Evolutionary conservation across 35 echinoderm and acorn worm species (phyloP).

Genomic region (Strongylocentrotus purpuratus): DNA sequence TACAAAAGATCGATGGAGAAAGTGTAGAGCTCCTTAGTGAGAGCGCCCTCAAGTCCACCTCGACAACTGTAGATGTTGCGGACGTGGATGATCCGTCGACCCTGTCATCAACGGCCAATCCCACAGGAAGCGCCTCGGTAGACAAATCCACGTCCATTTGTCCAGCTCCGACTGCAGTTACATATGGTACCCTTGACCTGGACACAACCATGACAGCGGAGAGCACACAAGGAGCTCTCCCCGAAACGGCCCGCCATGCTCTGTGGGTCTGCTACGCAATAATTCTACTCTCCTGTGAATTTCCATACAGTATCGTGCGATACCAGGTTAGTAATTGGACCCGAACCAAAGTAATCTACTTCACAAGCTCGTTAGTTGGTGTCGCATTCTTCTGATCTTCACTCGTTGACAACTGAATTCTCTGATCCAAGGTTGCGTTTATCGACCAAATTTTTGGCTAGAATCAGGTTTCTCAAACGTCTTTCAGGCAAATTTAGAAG

Average conservation of each 20-base stretch:
- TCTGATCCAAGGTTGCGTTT: too few species aligned
- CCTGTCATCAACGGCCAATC: neutral
- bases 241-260: neutral
- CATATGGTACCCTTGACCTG: neutral
- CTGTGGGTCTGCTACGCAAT: neutral
- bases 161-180: neutral
- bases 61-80: neutral
- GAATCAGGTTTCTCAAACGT: too few species aligned
- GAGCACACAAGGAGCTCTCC: neutral
- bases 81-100: neutral
- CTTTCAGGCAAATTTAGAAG: too few species aligned
- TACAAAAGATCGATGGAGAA: neutral
- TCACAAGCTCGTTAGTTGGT: too few species aligned
- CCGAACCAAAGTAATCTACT: neutral
- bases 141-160: neutral
- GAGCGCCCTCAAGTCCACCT: neutral
- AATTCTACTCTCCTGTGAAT: neutral
- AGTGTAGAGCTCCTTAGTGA: neutral
- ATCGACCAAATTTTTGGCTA: too few species aligned
- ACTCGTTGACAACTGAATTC: too few species aligned
- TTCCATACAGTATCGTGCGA: neutral
- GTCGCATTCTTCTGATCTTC: too few species aligned
- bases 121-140: neutral
- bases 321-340: neutral
- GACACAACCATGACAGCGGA: neutral